Base-by-base conservation (phyloP, 2,797 vertebrate species). In the Malurus leucopterus region DNA sequence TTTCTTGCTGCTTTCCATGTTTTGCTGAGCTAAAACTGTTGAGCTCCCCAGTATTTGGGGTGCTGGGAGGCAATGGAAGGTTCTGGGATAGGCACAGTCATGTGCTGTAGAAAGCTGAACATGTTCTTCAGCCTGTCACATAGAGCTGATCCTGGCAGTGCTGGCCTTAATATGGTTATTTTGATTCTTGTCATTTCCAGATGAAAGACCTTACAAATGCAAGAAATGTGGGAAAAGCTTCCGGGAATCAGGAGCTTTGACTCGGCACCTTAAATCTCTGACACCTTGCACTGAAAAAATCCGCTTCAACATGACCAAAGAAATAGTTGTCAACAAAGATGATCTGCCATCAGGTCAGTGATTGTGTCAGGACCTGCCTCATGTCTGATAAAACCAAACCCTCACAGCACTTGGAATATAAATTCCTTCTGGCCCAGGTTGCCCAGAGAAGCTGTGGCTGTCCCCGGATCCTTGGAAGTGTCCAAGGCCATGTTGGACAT, bases 201-300 rank as follows among this genome's bases (percentile, higher is more conserved):
- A 99, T 61, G 99, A 99, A 95, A 98, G 99, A 13, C 99, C 99
- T 7, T 99, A 99, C 92, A 98, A 98, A 72, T 99, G 99, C 85
- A 98, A 95, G 85, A 98, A 99, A 55, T 99, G 99, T 91, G 99
- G 99, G 64, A 98, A 99, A 92, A 99, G 99, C 75, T 99, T 99
- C 95, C 98, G 99, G 84, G 99, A 99, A 94, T 99, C 99, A 0
- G 99, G 99, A 4, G 99, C 99, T 10, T 97, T 99, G 93, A 99
- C 99, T 26, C 97, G 99, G 94, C 99, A 99, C 91, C 97, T 99
- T 63, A 99, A 99, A 92, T 98, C 99, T 38, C 97, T 99, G 83
- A 99, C 99, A 2, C 99, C 99, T 0, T 99, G 99, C 95, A 99
- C 98, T 0, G 99, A 99, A 92, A 99, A 99, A 96, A 98, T 99